A percentile compares a stretch with the other conserved stretches of the same genome.
Evolutionary conservation across 2,113 vertebrate genomes (phyloP).

Genomic region (Shinisaurus crocodilurus): DNA sequence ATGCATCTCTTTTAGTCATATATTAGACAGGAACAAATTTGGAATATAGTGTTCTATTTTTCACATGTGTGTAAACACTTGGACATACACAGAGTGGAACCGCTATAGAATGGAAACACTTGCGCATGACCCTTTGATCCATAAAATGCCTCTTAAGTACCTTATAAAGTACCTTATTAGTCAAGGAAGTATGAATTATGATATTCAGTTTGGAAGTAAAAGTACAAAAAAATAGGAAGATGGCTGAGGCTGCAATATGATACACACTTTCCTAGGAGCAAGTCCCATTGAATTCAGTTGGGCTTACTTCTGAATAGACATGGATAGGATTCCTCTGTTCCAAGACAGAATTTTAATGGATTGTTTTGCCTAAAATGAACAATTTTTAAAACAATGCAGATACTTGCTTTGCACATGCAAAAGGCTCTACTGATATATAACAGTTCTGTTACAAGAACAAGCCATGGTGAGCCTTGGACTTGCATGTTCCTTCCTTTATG

Average conservation of each 20-base stretch:
- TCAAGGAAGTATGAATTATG: not conserved
- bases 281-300: too few species aligned
- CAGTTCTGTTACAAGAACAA: not conserved
- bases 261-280: too few species aligned
- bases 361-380: not conserved
- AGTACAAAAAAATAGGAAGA: not conserved
- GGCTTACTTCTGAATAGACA: too few species aligned
- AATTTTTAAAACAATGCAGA: not conserved
- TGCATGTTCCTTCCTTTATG: not conserved
- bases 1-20: not conserved
- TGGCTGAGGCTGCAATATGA: too few species aligned
- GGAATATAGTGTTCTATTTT: not conserved
- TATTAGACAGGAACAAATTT: not conserved
- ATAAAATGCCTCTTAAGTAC: not conserved
- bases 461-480: not conserved
- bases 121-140: not conserved
- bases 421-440: not conserved
- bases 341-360: too few species aligned
- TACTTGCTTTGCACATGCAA: not conserved
- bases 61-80: not conserved
- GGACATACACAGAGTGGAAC: not conserved
- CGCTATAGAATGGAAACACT: not conserved
- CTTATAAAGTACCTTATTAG: not conserved
- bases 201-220: not conserved
- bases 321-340: too few species aligned